Percentiles rank a stretch among this genome's conserved stretches.
These are phyloP conservation scores for Danio rerio DNA, from an alignment of 2,113 vertebrate genomes.

Conservation along the genomic window GRCz12tu NC_133193.1:30116001-30116500, in stretches of 20 bases:
- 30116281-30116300: background rate
- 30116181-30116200: background rate
- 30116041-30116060: too few relatives aligned
- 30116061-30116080: too few relatives aligned
- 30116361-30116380: constrained; percentile 60
- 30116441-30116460: constrained; percentile 68
- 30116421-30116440: constrained; percentile 77
- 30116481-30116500: constrained; percentile 61
- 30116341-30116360: constrained; percentile 9
- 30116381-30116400: constrained; percentile 72
- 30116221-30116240: background rate
- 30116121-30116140: background rate
- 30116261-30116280: background rate
- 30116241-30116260: background rate
- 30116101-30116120: too few relatives aligned
- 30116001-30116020: too few relatives aligned
- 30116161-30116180: background rate
- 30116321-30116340: constrained; percentile 7
- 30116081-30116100: too few relatives aligned
- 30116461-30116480: constrained; percentile 33
- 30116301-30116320: background rate
- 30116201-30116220: background rate
- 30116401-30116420: constrained; percentile 70
- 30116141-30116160: background rate
- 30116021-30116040: too few relatives aligned